Conservation (phyloP, 2,888 invertebrate genomes). For the Lacanobia wlatinum region DNA sequence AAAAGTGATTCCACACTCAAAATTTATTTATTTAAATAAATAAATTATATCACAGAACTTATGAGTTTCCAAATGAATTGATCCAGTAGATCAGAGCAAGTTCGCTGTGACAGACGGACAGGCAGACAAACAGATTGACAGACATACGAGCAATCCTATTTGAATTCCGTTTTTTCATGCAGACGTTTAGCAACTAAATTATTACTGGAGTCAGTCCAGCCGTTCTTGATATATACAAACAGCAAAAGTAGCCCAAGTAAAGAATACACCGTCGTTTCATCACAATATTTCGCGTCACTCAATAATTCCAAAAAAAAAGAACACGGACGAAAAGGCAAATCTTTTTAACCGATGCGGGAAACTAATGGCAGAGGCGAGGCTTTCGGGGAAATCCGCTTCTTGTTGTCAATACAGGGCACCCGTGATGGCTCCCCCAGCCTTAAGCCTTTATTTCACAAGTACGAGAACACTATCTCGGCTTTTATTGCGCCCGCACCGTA, state of each 20-base stretch:
- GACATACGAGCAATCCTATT: too few species aligned
- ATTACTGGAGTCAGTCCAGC: not conserved
- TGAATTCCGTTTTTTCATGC: not conserved
- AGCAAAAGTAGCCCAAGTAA: not conserved
- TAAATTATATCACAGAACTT: too few species aligned
- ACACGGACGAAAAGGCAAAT: slow-evolving; percentile 87
- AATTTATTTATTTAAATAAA: too few species aligned
- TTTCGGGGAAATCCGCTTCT: slow-evolving; percentile 90
- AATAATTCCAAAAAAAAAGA: slow-evolving; percentile 87
- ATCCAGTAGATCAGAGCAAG: not conserved
- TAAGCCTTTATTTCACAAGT: slow-evolving; percentile 89
- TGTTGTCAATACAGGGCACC: slow-evolving; percentile 90
- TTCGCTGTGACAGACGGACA: not conserved
- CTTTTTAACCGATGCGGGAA: slow-evolving; percentile 90
- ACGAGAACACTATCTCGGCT: slow-evolving; percentile 86
- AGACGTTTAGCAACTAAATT: not conserved
- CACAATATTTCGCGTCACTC: slow-evolving; percentile 84
- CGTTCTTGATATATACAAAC: not conserved
- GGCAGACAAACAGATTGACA: too few species aligned
- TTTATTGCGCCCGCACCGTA: slow-evolving; percentile 82
- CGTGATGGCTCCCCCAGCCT: slow-evolving; percentile 87
- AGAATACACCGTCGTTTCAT: slow-evolving; percentile 75
- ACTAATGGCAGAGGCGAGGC: slow-evolving; percentile 91
- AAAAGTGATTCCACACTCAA: not conserved
- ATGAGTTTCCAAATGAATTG: not conserved